These are phyloP conservation scores for Campoletis raptor DNA, from an alignment of 2,888 invertebrate species.

Conservation along the genomic window DNA sequence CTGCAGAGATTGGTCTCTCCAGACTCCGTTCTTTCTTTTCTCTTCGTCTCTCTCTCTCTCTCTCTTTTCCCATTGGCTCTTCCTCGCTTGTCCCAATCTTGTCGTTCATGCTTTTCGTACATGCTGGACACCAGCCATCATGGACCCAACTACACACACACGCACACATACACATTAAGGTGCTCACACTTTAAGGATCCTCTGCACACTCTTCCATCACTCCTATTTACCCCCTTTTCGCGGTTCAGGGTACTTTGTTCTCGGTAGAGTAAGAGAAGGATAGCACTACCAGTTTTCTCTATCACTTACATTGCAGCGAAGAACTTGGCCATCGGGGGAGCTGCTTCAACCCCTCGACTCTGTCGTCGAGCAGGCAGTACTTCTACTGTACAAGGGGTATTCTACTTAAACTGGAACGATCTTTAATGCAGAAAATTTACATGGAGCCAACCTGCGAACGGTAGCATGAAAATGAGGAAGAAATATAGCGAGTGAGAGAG, in stretches of 20 bases:
- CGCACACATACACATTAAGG: conserved; percentile 18
- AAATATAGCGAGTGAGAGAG: neutral
- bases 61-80: conserved; percentile 63
- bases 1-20: conserved; percentile 77
- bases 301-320: conserved; percentile 11
- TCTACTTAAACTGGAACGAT: conserved; percentile 19
- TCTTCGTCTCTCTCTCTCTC: conserved; percentile 45
- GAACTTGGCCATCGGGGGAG: conserved; percentile 29
- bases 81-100: conserved; percentile 54
- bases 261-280: conserved; percentile 31
- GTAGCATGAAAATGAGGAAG: neutral
- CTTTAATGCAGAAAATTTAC: conserved; percentile 21
- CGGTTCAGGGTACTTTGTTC: conserved; percentile 68
- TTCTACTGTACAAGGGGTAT: conserved; percentile 18
- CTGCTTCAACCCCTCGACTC: conserved; percentile 47
- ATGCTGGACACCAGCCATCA: conserved; percentile 50
- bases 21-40: conserved; percentile 67
- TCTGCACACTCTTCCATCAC: conserved; percentile 55
- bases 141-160: conserved; percentile 25
- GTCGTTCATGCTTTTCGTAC: conserved; percentile 60
- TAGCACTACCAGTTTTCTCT: conserved; percentile 2
- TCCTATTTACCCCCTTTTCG: conserved; percentile 63
- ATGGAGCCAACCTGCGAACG: conserved; percentile 10
- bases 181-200: conserved; percentile 53
- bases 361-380: conserved; percentile 29